These are phyloP conservation scores for Nettapus auritus DNA, from an alignment of 2,113 vertebrate genomes.

Conservation along the genomic window DNA sequence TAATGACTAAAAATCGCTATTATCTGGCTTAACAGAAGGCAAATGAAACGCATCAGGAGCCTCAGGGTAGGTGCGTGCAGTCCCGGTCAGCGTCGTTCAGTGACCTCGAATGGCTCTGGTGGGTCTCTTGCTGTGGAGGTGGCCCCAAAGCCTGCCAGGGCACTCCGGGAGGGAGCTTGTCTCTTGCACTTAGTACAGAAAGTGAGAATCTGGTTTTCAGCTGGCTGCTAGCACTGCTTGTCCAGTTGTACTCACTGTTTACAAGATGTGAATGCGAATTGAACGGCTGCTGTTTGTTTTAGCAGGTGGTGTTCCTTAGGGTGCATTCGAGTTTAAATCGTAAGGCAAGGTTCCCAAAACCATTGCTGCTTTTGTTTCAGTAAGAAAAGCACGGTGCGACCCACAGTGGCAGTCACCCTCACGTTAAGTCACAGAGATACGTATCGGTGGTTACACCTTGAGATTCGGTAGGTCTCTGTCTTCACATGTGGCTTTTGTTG, in stretches of 20 bases:
- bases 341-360: background rate
- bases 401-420: background rate
- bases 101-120: background rate
- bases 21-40: background rate
- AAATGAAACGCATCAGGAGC: background rate
- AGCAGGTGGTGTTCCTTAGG: background rate
- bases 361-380: background rate
- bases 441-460: constrained; percentile 5
- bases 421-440: background rate
- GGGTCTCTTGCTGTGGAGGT: background rate
- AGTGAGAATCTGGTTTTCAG: background rate
- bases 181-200: background rate
- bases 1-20: background rate
- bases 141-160: background rate
- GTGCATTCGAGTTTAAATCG: rapidly evolving
- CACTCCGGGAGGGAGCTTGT: background rate
- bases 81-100: background rate
- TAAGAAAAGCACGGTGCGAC: background rate
- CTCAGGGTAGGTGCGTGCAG: background rate
- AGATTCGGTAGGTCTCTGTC: constrained; percentile 26
- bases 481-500: background rate
- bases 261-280: background rate
- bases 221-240: background rate
- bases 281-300: background rate
- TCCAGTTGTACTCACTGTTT: background rate